Percentiles rank a stretch among this genome's conserved stretches.
Evolutionary conservation across 2,113 vertebrate species (phyloP).

Genomic region (Edolisoma coerulescens): DNA sequence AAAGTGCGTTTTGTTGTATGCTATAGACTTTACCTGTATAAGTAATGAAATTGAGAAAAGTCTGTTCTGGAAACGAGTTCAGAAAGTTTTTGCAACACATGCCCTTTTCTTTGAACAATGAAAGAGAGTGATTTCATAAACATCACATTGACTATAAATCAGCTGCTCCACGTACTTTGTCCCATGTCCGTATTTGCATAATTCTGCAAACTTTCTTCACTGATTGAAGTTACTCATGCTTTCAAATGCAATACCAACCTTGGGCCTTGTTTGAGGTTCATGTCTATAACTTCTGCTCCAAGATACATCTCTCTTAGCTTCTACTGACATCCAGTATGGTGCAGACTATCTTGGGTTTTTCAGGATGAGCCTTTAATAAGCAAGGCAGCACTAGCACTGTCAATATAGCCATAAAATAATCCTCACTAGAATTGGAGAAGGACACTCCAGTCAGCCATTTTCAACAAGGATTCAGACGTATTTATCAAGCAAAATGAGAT

Average conservation of each 20-base stretch:
- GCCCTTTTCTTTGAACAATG: background rate
- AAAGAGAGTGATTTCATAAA: background rate
- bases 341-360: background rate
- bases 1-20: background rate
- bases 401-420: background rate
- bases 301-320: background rate
- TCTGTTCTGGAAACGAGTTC: background rate
- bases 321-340: background rate
- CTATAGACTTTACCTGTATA: background rate
- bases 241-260: background rate
- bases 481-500: background rate
- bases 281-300: background rate
- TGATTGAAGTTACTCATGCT: background rate
- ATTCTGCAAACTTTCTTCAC: background rate
- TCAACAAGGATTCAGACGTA: background rate
- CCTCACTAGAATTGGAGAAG: background rate
- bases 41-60: background rate
- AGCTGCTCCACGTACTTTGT: background rate
- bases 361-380: background rate
- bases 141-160: background rate
- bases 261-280: background rate
- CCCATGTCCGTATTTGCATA: background rate
- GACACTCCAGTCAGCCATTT: background rate
- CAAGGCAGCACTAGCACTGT: background rate
- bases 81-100: background rate